Base-by-base conservation (phyloP, 2,888 invertebrate genomes). In the Steromphala cineraria region DNA sequence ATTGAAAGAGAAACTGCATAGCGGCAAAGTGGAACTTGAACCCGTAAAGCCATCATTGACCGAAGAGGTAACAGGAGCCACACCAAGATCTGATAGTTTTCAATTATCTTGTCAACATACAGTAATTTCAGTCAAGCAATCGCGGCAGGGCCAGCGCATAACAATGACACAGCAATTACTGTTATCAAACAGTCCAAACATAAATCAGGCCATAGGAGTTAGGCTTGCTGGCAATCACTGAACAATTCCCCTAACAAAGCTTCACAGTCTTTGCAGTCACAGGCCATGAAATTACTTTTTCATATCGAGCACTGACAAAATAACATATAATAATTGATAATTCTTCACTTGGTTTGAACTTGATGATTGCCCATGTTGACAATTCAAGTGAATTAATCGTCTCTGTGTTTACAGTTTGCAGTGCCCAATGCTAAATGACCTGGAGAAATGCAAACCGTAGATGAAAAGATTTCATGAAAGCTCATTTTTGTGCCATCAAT, bases 61-160 rank as follows among this genome's bases (percentile, higher is more conserved):
- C 76, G 55, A 28, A 53, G 31, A 55, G 36, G 76, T 31, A 76
- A 76, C 76, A 8, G 28, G 31, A 55, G 55, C 28, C 76, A 53
- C 19, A 31, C 55, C 24, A 53, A 28, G 53, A 76, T 55, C 53
- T 31, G 55, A 76, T 76, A 53, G 76, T 53, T 53, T 76, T 55
- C 76, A 76, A 76, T 76, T 76, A 76, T 76, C 55, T 55, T 76
- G 55, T 76, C 76, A 76, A 31, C 76, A 76, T 28, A 53, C 76
- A 31, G 24, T 55, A 40, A 55, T 55, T 55, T 40, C 76, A 76
- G 28, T 53, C 76, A 76, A 53, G 55, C 55, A 55, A 76, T 76
- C 55, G n/a, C 28, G 31, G 31, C 53, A 76, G 36, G 55, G 76
- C 53, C 53, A 53, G 53, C 55, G 53, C 55, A 21, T 28, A 53